Evolutionary conservation across 1,140 invertebrate species (phyloP).

Genomic region (Drosophila orosa): DNA sequence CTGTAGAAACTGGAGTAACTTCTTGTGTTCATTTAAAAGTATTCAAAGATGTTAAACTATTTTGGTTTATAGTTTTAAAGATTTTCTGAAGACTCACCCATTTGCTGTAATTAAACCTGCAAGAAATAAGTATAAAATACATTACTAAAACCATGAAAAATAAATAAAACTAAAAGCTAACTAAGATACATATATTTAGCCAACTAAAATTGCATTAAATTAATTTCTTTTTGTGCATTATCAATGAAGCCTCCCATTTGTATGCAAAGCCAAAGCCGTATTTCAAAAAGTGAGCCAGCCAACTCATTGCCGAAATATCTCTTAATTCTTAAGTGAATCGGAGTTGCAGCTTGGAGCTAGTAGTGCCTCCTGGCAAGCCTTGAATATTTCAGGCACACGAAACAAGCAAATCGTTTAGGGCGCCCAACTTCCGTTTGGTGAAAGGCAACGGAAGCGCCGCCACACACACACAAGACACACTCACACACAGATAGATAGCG

Average conservation of each 20-base stretch:
- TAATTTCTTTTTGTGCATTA: slow-evolving; percentile 7
- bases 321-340: slow-evolving; percentile 73
- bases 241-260: slow-evolving; percentile 37
- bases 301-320: slow-evolving; percentile 50
- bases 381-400: slow-evolving; percentile 71
- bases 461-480: slow-evolving; percentile 30
- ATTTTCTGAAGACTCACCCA: not conserved
- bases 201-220: not conserved
- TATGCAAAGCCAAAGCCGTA: slow-evolving; percentile 34
- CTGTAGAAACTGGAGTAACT: not conserved
- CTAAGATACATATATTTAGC: not conserved
- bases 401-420: slow-evolving; percentile 82
- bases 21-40: not conserved
- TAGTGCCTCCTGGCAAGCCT: slow-evolving; percentile 28
- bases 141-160: not conserved
- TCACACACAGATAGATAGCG: slow-evolving; percentile 23
- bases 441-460: slow-evolving; percentile 69
- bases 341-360: slow-evolving; percentile 12
- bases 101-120: not conserved
- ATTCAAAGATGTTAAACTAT: not conserved
- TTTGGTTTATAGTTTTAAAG: not conserved
- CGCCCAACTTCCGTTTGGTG: slow-evolving; percentile 68
- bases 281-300: slow-evolving; percentile 38
- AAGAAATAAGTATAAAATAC: not conserved
- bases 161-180: not conserved